A percentile compares a stretch with the other conserved stretches of the same genome.
phyloP scores from a whole-genome alignment of 1,140 invertebrate species.

The Lepidotrigona ventralis region DNA sequence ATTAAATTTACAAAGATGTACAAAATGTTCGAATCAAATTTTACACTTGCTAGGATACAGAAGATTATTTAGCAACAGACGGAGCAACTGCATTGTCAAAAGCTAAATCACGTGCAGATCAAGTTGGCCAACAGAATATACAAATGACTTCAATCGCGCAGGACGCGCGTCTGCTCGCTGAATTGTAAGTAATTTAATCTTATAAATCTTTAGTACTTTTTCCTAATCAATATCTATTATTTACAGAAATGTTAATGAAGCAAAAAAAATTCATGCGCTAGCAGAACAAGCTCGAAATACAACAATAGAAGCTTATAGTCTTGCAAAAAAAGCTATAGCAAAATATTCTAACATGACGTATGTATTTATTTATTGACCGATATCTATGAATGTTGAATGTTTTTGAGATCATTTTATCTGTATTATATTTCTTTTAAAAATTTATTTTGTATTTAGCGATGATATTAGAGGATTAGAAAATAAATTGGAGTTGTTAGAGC shows the following conservation, averaged over 20 bases:
- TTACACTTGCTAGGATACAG: slow-evolving; percentile 81
- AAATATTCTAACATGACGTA: slow-evolving; percentile 90
- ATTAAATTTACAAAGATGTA: slow-evolving; percentile 6
- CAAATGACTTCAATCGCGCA: slow-evolving; percentile 95
- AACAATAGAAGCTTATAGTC: slow-evolving; percentile 88
- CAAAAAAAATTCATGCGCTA: slow-evolving; percentile 87
- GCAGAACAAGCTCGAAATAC: slow-evolving; percentile 91
- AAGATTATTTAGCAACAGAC: slow-evolving; percentile 89
- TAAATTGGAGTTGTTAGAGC: slow-evolving; percentile 82
- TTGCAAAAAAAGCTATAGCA: slow-evolving; percentile 90
- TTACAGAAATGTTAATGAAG: slow-evolving; percentile 85
- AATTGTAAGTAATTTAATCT: slow-evolving; percentile 82
- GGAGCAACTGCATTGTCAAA: slow-evolving; percentile 88
- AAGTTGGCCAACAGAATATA: slow-evolving; percentile 94
- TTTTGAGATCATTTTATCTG: not conserved
- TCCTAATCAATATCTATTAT: not conserved
- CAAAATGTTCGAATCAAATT: slow-evolving; percentile 6
- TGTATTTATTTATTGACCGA: slow-evolving; percentile 29
- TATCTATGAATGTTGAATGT: not conserved
- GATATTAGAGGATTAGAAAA: slow-evolving; percentile 84
- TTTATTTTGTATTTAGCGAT: slow-evolving; percentile 78
- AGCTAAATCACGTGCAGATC: slow-evolving; percentile 89
- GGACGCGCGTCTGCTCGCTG: slow-evolving; percentile 89
- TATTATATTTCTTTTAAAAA: not conserved
- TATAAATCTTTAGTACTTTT: not conserved